phyloP scores from a whole-genome alignment of 2,113 vertebrate species.

The Seriola rivoliana region DNA sequence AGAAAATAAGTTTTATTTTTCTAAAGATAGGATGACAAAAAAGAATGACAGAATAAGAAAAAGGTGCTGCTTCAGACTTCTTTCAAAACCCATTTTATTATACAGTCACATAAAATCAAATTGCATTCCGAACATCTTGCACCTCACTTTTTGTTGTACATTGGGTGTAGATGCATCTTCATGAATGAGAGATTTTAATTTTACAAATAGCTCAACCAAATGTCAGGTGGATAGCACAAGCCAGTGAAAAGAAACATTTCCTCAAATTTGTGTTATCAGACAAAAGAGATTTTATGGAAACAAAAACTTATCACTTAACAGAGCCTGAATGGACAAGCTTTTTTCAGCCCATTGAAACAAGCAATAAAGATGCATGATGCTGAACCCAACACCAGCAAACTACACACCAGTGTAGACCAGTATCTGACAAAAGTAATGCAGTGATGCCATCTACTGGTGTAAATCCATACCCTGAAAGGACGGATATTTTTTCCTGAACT shows the following conservation, averaged over 20 bases:
- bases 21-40: not conserved
- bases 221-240: not conserved
- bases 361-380: not conserved
- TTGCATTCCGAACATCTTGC: not conserved
- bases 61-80: not conserved
- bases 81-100: conserved; percentile 26
- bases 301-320: not conserved
- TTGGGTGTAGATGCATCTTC: not conserved
- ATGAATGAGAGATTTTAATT: not conserved
- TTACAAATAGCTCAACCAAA: not conserved
- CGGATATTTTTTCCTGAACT: not conserved
- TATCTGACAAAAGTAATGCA: conserved; percentile 33
- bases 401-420: not conserved
- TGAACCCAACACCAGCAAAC: not conserved
- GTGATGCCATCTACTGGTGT: conserved; percentile 59
- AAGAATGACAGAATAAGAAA: not conserved
- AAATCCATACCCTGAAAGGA: not conserved
- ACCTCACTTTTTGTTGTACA: not conserved
- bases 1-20: not conserved
- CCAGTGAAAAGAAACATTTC: not conserved
- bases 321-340: not conserved
- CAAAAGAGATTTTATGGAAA: not conserved
- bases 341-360: conserved; percentile 39
- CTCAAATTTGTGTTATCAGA: not conserved
- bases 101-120: not conserved